Evolutionary conservation across 1,140 invertebrate species (phyloP), one percentile per base, ranked within the genome.

Genomic region (Atta cephalotes): DNA sequence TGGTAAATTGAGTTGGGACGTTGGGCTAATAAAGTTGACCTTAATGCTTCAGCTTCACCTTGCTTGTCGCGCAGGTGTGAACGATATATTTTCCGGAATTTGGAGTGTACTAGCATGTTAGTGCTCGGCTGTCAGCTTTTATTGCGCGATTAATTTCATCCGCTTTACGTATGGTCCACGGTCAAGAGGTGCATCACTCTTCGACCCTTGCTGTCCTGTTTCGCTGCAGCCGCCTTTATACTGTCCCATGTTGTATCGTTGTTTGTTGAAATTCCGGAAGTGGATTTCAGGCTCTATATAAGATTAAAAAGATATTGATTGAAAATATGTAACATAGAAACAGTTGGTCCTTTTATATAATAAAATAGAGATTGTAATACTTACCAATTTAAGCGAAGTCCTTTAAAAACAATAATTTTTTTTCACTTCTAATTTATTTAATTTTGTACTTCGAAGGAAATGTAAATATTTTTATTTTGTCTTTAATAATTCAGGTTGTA

Each of bases 71-170:
- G 56, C 80, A 84, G 80, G 80, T 84, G 80, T 74, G 56, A 62
- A 84, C 80, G 70, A 84, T 84, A 84, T 76, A 84, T 84, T 84
- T 84, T 76, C 80, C 56, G 56, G 80, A 84, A 84, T 84, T 84
- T 51, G 80, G 80, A 62, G 68, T 49, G 56, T 56, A 74, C 80
- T 63, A 51, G 60, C 80, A 63, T 25, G 70, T 76, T 74, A 62
- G 45, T 79, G 51, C 53, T 65, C 21, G 56, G 39, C 58, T 18
- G 68, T 31, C 39, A 76, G 80, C 68, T 84, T 84, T 84, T 84
- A 84, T 74, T 84, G 80, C 80, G 45, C 80, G 70, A 84, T 84
- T 84, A 84, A 84, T 84, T 84, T 84, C 39, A 28, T 76, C 80
- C 18, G 58, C 80, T 74, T 81, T 84, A 84, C 80, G 80, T 74